Evolutionary conservation across 2,888 invertebrate species (phyloP), one percentile per base, ranked within the genome.

Genomic region (Nomada hirtipes): DNA sequence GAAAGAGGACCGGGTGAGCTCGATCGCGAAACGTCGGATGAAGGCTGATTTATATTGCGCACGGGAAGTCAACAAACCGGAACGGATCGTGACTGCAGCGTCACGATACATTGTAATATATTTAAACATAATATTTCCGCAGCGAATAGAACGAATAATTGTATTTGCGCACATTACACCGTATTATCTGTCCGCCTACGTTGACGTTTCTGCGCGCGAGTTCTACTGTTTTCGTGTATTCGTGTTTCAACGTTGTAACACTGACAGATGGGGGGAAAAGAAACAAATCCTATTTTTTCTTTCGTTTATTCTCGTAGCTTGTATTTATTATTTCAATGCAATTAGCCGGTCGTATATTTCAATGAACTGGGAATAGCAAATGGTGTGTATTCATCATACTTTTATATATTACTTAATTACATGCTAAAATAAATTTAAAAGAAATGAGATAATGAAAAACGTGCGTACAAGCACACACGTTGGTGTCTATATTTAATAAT

Each of bases 41-140:
- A 73, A 77, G 36, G 60, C 60, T 81, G 81, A 81, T 81, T 81
- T 81, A 81, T 81, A 81, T 77, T 50, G 65, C 63, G 69, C 73
- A 53, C 64, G 73, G 64, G 63, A 74, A 81, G 81, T 77, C 81
- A 81, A 78, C 81, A 81, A 77, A 73, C 69, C 81, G 77, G 81
- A 79, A 79, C 79, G 79, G 67, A 68, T 74, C 75, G 68, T 63
- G 79, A 79, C 71, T 75, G 75, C 60, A 50, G 20, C 63, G 70
- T 75, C 79, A 63, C 71, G 70, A 75, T 74, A 63, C 71, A 75
- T 75, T 71, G 79, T 68, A 75, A 82, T 71, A 75, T 75, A 75
- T 82, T 79, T 75, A 82, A 82, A 82, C 69, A 77, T 79, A 79
- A 72, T 72, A 57, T 79, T 79, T 79, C 79, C 81, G 64, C 59